Evolutionary conservation across 64 coral and sea anemone species (phyloP).

Genomic region (Montipora sp.): DNA sequence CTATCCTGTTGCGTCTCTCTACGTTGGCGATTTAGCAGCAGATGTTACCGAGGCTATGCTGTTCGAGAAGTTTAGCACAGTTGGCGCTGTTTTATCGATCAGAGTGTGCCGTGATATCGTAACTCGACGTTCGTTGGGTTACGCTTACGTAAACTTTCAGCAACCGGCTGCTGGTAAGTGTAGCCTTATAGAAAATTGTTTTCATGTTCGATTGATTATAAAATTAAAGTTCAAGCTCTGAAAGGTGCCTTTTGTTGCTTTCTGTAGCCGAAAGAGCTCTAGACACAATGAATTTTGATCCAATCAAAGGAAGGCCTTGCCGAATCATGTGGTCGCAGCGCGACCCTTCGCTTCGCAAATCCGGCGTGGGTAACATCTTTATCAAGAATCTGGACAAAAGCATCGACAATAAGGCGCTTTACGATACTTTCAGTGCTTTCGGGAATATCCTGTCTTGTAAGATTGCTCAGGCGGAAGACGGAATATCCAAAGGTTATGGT

Average conservation of each 20-base stretch:
- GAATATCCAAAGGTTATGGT: conserved; percentile 89
- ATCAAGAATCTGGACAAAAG: conserved; percentile 98
- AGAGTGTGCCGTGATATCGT: conserved; percentile 98
- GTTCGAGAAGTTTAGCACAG: conserved; percentile 98
- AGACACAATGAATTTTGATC: conserved; percentile 98
- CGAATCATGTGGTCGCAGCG: conserved; percentile 98
- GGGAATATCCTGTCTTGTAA: conserved; percentile 98
- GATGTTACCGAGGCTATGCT: conserved; percentile 99
- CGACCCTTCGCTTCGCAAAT: conserved; percentile 97
- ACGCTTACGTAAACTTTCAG: conserved; percentile 99
- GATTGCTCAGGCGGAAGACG: conserved; percentile 88
- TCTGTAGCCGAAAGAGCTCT: conserved; percentile 89
- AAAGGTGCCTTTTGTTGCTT: neutral
- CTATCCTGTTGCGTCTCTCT: conserved; percentile 90
- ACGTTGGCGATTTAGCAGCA: conserved; percentile 98
- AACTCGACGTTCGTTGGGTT: conserved; percentile 97
- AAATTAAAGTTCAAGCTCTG: neutral
- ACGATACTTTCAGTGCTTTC: conserved; percentile 99
- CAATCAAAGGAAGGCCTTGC: conserved; percentile 91
- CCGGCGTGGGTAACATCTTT: conserved; percentile 97
- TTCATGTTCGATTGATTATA: neutral
- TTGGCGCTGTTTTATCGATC: conserved; percentile 93
- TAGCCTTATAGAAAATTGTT: neutral
- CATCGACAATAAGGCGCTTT: conserved; percentile 98
- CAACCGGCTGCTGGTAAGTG: conserved; percentile 89